These are phyloP conservation scores for Thysanoteuthis rhombus DNA, from an alignment of 2,888 invertebrate genomes.

Conservation along the genomic window DNA sequence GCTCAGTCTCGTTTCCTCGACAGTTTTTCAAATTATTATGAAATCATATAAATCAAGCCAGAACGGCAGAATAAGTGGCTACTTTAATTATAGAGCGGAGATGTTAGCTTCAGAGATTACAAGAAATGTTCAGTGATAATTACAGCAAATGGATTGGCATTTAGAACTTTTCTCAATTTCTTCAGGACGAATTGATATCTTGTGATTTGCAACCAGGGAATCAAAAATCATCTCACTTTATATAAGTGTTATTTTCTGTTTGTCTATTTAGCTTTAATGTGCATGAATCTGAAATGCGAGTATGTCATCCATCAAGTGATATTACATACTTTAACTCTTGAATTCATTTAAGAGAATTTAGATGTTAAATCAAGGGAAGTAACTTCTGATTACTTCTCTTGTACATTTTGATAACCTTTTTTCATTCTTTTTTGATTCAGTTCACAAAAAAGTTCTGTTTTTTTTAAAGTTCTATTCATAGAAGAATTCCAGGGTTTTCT, in stretches of 20 bases:
- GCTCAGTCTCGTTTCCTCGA: neutral
- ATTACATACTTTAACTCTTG: no score
- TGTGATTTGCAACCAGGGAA: neutral
- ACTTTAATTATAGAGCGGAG: neutral
- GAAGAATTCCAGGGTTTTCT: no score
- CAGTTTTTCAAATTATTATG: neutral
- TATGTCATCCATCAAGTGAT: no score
- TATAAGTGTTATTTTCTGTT: neutral
- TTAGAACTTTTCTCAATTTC: neutral
- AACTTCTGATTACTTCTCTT: no score
- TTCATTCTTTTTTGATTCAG: no score
- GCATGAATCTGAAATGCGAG: no score
- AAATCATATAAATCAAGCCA: neutral
- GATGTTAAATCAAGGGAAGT: no score
- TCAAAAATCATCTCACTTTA: no score
- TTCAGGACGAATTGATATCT: neutral
- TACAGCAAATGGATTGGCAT: neutral
- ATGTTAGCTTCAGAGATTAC: neutral
- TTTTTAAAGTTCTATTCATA: no score
- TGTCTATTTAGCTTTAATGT: neutral
- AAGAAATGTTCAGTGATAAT: neutral
- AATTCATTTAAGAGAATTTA: no score
- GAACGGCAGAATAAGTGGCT: neutral
- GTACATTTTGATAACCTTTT: no score
- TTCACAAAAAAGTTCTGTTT: no score